phyloP scores from a whole-genome alignment of 1,140 invertebrate genomes.

The Rhyacophila brunnea region DNA sequence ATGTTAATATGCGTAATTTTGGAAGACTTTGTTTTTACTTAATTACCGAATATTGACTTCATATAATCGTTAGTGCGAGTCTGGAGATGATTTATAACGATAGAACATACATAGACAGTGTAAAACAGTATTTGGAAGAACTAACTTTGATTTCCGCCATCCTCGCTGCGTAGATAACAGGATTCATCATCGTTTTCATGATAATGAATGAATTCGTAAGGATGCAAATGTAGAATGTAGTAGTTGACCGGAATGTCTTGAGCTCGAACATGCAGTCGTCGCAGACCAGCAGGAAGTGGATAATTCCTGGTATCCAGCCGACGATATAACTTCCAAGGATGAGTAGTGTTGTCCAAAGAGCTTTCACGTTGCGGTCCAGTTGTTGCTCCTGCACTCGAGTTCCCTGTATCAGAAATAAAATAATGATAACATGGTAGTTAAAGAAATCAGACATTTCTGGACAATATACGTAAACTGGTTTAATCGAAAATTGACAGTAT shows the following conservation, averaged over 20 bases:
- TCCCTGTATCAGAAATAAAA: neutral
- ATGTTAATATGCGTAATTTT: too few relatives aligned
- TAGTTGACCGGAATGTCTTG: constrained; percentile 22
- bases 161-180: constrained; percentile 68
- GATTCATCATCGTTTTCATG: constrained; percentile 65
- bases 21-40: too few relatives aligned
- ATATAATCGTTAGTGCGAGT: too few relatives aligned
- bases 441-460: neutral
- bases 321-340: constrained; percentile 67
- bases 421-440: too few relatives aligned
- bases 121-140: too few relatives aligned
- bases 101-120: too few relatives aligned
- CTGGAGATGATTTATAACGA: too few relatives aligned
- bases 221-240: constrained; percentile 37
- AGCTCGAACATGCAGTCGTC: constrained; percentile 48
- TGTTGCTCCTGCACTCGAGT: constrained; percentile 30
- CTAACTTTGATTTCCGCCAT: constrained; percentile 64
- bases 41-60: too few relatives aligned
- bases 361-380: constrained; percentile 60
- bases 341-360: constrained; percentile 64
- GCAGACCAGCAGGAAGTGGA: constrained; percentile 57
- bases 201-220: constrained; percentile 57
- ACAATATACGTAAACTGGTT: too few relatives aligned
- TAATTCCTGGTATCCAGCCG: constrained; percentile 64
- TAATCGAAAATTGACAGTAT: too few relatives aligned